Conservation (phyloP, 2,113 vertebrate species). For the Clarias magur region DNA sequence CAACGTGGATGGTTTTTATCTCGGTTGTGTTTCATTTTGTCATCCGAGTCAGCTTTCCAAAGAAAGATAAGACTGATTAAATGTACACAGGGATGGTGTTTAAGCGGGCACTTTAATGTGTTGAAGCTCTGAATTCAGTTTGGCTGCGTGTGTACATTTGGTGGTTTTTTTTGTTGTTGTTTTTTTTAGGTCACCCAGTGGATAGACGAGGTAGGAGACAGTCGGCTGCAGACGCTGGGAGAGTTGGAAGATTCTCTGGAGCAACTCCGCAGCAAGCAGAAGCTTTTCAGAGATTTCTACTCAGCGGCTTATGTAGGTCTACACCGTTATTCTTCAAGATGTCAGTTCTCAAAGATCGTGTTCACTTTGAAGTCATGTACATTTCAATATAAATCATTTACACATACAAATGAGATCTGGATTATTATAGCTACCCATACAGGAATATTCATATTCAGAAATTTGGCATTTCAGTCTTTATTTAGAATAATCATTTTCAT, state of each 20-base stretch:
- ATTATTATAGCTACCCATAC: background rate
- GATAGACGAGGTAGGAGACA: conserved; percentile 81
- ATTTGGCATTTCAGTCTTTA: background rate
- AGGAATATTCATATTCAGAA: background rate
- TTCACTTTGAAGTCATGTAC: background rate
- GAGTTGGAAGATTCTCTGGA: conserved; percentile 77
- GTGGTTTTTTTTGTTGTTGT: conserved; percentile 4
- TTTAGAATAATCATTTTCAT: background rate
- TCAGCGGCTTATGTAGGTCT: conserved; percentile 74
- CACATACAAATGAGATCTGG: background rate
- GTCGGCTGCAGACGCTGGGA: conserved; percentile 67
- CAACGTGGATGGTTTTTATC: background rate
- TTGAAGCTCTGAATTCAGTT: background rate
- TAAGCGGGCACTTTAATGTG: background rate
- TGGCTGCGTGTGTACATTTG: conserved; percentile 21
- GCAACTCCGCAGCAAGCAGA: conserved; percentile 71
- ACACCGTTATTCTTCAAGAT: background rate
- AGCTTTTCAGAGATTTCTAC: conserved; percentile 79
- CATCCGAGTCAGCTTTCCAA: background rate
- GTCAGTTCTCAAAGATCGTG: background rate
- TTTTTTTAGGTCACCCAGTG: conserved; percentile 77
- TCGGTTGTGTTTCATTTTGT: background rate
- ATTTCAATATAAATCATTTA: background rate
- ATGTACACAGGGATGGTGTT: background rate
- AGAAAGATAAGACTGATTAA: background rate